Base-by-base conservation (phyloP, 2,797 vertebrate species). In the Sebastiscus tertius region DNA sequence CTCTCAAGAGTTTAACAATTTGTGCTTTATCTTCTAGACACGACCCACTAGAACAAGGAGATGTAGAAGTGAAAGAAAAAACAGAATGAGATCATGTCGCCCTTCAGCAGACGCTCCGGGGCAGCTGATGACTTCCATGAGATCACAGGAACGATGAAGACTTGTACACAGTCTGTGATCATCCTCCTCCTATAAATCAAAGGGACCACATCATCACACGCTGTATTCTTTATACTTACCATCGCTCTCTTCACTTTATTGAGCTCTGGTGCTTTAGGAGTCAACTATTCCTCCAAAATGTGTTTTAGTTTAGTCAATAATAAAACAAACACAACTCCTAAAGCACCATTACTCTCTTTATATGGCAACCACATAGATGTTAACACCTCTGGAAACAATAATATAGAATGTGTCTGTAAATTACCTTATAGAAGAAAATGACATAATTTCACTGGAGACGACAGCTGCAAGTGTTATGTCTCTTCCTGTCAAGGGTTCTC, bases 71-170 rank as follows among this genome's bases (percentile, higher is more conserved):
- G 59, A 73, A 18, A 42, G 59, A 79, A 81, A 69, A 24, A 10
- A 39, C 55, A 33, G 70, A 71, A 20, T 70, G 70, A 73, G 63
- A 77, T 74, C 39, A 11, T 68, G 72, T 72, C 33, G 36, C 71
- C 67, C 33, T 42, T 79, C 66, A 64, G 81, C 74, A 74, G 68
- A 60, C 18, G 54, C 79, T 82, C 26, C 20, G 1, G 75, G 78
- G 72, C 2, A 55, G 65, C 66, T 56, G 82, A 82, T 79, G 81
- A 86, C 69, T 80, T 83, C 66, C 71, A 62, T 9, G 29, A 86
- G 81, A 87, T 89, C 85, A 87, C 75, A 88, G 71, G 18, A 65
- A 27, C 14, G 18, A 24, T 29, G 69, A 79, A 72, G 63, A 65
- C 60, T 55, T 12, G 42, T 22, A 80, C 74, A 78, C 82, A 76